A percentile compares a stretch with the other conserved stretches of the same genome.
These are phyloP conservation scores for Sialis fuliginosa DNA, from an alignment of 2,888 invertebrate species.

Conservation along the genomic window DNA sequence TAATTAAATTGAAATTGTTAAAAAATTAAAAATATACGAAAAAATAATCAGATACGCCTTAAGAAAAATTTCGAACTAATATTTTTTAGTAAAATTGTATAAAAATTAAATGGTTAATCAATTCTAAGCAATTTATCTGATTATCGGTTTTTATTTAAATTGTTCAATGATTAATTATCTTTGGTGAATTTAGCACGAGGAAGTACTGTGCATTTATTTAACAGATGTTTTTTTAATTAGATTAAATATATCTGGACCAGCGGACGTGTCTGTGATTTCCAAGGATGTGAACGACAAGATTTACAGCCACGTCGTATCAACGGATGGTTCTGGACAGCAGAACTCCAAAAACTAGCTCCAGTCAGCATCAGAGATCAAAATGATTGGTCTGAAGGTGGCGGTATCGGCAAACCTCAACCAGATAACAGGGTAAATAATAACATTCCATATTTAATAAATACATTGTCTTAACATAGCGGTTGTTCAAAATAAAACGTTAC, in stretches of 20 bases:
- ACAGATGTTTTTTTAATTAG: slow-evolving; percentile 27
- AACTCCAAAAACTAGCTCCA: slow-evolving; percentile 68
- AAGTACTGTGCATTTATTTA: no score
- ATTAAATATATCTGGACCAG: slow-evolving; percentile 86
- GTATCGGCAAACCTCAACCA: slow-evolving; percentile 72
- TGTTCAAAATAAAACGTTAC: background rate
- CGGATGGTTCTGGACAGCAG: slow-evolving; percentile 89
- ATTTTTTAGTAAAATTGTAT: no score
- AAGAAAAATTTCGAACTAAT: no score
- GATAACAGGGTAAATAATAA: slow-evolving; percentile 48
- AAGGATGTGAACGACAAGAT: slow-evolving; percentile 74
- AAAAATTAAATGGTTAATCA: no score
- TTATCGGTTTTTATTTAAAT: no score
- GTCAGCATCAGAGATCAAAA: slow-evolving; percentile 66
- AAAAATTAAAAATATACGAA: no score
- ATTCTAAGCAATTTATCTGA: no score
- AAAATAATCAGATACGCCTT: no score
- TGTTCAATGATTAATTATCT: no score
- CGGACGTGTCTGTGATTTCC: slow-evolving; percentile 77
- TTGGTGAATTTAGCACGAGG: no score
- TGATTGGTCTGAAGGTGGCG: slow-evolving; percentile 78
- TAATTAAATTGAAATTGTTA: no score
- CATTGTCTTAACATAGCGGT: background rate
- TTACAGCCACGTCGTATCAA: slow-evolving; percentile 63
- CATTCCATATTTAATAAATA: background rate